These are phyloP conservation scores for Elanus axillaris DNA, from an alignment of 2,113 vertebrate species.

Conservation along the genomic window DNA sequence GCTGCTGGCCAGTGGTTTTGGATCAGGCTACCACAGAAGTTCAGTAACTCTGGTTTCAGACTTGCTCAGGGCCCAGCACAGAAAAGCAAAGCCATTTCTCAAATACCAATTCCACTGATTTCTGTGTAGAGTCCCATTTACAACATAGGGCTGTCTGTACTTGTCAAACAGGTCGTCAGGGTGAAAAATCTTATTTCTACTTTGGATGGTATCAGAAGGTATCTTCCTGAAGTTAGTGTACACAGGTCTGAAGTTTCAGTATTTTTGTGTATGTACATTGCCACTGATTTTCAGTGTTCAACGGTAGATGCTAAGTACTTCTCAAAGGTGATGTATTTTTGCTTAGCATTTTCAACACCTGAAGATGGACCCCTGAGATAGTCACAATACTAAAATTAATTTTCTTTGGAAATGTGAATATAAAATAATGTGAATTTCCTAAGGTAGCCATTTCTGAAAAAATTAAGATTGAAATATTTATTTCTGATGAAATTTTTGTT, in stretches of 20 bases:
- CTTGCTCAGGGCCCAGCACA: neutral
- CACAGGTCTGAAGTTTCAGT: neutral
- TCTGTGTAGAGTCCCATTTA: neutral
- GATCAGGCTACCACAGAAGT: neutral
- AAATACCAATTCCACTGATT: neutral
- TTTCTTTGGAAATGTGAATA: neutral
- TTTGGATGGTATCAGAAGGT: neutral
- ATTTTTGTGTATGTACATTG: neutral
- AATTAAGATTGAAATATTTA: neutral
- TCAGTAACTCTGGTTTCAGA: neutral
- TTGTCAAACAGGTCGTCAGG: neutral
- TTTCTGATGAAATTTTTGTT: neutral
- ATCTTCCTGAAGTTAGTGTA: neutral
- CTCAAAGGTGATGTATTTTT: neutral
- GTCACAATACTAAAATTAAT: neutral
- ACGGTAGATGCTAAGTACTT: neutral
- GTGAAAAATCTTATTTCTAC: neutral
- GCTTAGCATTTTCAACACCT: neutral
- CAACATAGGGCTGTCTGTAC: rapidly evolving
- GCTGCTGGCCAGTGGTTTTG: neutral
- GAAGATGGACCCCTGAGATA: neutral
- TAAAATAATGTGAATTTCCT: neutral
- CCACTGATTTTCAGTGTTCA: neutral
- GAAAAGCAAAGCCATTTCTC: neutral
- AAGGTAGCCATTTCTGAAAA: neutral